Percentiles rank a stretch among this genome's conserved stretches.
Evolutionary conservation across 2,888 invertebrate genomes (phyloP).

Genomic region (Luperina nickerlii): DNA sequence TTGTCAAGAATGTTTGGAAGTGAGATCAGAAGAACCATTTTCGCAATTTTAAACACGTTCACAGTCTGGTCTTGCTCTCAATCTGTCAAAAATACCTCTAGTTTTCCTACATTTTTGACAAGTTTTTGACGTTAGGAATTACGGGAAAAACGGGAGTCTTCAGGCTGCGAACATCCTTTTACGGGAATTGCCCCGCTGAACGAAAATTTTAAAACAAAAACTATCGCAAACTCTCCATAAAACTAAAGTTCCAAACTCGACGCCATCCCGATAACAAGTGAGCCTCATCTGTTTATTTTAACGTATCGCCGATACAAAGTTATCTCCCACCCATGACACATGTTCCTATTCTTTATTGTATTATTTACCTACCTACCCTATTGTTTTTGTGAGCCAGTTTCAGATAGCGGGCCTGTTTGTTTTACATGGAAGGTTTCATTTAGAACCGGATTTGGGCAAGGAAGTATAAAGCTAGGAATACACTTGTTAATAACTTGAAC

Average conservation of each 20-base stretch:
- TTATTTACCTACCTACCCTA: constrained; percentile 37
- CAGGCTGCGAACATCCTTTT: background rate
- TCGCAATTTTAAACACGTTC: too few relatives aligned
- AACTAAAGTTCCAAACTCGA: constrained; percentile 23
- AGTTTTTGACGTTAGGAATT: too few relatives aligned
- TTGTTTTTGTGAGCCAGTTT: constrained; percentile 53
- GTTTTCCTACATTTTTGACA: background rate
- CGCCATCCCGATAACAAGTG: constrained; percentile 21
- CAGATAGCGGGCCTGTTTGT: constrained; percentile 56
- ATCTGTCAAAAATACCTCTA: background rate
- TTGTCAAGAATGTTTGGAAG: too few relatives aligned
- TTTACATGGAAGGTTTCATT: constrained; percentile 52
- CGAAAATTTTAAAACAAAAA: background rate
- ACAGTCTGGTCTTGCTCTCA: too few relatives aligned
- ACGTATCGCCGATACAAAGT: constrained; percentile 63
- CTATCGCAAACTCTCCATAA: background rate
- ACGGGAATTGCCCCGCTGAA: too few relatives aligned
- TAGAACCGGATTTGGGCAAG: constrained; percentile 29
- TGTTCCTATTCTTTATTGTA: constrained; percentile 57
- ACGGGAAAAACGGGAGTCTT: too few relatives aligned
- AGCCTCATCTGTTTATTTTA: constrained; percentile 66
- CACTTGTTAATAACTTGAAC: background rate
- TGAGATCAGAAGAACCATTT: too few relatives aligned
- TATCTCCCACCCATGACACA: constrained; percentile 61
- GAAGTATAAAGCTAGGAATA: background rate